A percentile compares a stretch with the other conserved stretches of the same genome.
phyloP scores from a whole-genome alignment of 2,888 invertebrate species.

The Aspidiotus destructor region DNA sequence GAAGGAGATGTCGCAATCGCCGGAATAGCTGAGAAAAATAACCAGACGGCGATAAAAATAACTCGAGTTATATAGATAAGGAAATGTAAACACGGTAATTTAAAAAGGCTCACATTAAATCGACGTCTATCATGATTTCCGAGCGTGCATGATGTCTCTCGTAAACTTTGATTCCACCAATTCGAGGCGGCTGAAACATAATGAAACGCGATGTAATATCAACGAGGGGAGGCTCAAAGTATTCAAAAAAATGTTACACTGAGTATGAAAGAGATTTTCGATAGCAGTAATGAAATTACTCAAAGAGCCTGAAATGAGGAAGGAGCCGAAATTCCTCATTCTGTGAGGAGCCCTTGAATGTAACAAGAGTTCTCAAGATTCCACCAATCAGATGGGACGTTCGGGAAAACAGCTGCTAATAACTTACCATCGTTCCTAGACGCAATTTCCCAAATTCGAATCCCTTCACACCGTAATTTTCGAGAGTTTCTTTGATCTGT shows the following conservation, averaged over 20 bases:
- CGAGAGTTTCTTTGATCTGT: constrained; percentile 64
- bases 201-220: constrained; percentile 33
- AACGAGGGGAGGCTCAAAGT: too few relatives aligned
- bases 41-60: background rate
- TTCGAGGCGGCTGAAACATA: constrained; percentile 68
- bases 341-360: too few relatives aligned
- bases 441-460: constrained; percentile 93
- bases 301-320: too few relatives aligned
- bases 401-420: background rate
- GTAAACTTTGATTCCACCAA: constrained; percentile 94
- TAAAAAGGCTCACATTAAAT: constrained; percentile 65
- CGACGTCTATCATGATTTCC: constrained; percentile 95
- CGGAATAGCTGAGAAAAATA: constrained; percentile 66
- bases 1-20: constrained; percentile 93
- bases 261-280: too few relatives aligned
- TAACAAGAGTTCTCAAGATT: too few relatives aligned
- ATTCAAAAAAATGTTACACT: too few relatives aligned
- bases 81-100: constrained; percentile 20
- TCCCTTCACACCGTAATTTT: constrained; percentile 76
- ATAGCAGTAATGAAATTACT: too few relatives aligned
- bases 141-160: constrained; percentile 83
- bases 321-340: too few relatives aligned
- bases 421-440: constrained; percentile 81
- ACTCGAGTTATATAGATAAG: background rate
- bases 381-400: too few relatives aligned